phyloP scores from a whole-genome alignment of 1,140 invertebrate species.

The Samia ricini region DNA sequence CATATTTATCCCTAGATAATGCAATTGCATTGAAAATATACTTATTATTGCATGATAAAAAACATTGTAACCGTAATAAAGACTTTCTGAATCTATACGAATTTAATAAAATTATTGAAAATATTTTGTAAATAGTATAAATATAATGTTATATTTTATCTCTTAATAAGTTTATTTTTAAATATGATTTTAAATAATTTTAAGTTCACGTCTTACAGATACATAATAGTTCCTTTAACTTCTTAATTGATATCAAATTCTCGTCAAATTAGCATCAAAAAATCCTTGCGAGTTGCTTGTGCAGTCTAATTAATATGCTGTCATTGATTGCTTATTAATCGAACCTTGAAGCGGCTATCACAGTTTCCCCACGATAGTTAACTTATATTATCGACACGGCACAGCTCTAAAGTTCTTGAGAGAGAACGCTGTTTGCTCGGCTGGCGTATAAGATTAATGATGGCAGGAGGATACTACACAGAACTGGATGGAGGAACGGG shows the following conservation, averaged over 20 bases:
- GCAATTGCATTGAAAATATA: not conserved
- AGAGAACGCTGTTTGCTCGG: conserved; percentile 53
- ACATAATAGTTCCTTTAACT: not conserved
- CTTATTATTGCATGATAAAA: too few species aligned
- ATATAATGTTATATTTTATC: too few species aligned
- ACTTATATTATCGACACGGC: conserved; percentile 45
- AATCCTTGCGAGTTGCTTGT: not conserved
- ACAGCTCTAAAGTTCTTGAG: conserved; percentile 49
- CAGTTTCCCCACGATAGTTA: conserved; percentile 36
- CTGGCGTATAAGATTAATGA: conserved; percentile 66
- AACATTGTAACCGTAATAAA: too few species aligned
- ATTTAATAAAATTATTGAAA: too few species aligned
- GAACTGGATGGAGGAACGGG: not conserved
- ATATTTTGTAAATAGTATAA: too few species aligned
- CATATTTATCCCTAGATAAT: not conserved
- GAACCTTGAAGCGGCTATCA: not conserved
- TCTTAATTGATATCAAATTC: not conserved
- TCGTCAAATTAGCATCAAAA: not conserved
- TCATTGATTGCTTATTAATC: not conserved
- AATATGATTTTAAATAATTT: too few species aligned
- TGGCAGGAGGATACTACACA: conserved; percentile 45
- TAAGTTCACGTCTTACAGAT: too few species aligned
- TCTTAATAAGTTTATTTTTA: too few species aligned
- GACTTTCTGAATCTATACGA: too few species aligned
- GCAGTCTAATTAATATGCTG: conserved; percentile 26